These are phyloP conservation scores for Nannospalax galili DNA, from an alignment of 2,113 vertebrate genomes.

Conservation along the genomic window DNA sequence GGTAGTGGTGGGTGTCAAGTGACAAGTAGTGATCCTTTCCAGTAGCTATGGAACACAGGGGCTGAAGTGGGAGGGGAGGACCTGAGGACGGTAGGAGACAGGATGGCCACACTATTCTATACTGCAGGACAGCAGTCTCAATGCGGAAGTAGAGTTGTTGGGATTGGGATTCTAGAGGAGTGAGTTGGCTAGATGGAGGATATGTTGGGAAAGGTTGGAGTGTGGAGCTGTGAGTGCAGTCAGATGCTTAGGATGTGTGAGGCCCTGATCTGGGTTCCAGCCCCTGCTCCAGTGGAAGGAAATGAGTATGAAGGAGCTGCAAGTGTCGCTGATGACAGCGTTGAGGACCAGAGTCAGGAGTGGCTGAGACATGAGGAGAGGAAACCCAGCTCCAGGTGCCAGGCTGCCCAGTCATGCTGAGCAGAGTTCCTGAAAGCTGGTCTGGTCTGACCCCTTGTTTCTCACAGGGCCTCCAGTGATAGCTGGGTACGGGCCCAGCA, in stretches of 20 bases:
- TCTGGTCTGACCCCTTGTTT: not conserved
- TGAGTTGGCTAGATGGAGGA: too few relatives aligned
- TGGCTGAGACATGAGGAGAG: not conserved
- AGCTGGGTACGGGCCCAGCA: not conserved
- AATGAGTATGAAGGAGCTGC: not conserved
- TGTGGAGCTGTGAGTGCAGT: not conserved
- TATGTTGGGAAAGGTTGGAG: too few relatives aligned
- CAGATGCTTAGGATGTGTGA: not conserved
- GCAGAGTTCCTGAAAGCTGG: not conserved
- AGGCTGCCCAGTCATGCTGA: accelerated
- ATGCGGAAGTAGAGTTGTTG: too few relatives aligned
- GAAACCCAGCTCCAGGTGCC: too few relatives aligned
- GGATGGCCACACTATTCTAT: too few relatives aligned
- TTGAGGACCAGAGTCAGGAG: not conserved
- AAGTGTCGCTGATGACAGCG: not conserved
- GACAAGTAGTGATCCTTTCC: too few relatives aligned
- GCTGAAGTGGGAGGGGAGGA: too few relatives aligned
- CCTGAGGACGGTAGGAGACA: too few relatives aligned
- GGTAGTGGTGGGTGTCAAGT: too few relatives aligned
- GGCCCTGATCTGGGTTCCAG: not conserved
- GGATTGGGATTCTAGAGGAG: too few relatives aligned
- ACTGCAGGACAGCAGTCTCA: too few relatives aligned
- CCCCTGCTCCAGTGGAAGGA: not conserved
- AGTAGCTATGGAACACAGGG: too few relatives aligned
- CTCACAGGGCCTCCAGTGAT: not conserved